A percentile compares a stretch with the other conserved stretches of the same genome.
phyloP scores from a whole-genome alignment of 2,797 vertebrate genomes.

The Takifugu rubripes region DNA sequence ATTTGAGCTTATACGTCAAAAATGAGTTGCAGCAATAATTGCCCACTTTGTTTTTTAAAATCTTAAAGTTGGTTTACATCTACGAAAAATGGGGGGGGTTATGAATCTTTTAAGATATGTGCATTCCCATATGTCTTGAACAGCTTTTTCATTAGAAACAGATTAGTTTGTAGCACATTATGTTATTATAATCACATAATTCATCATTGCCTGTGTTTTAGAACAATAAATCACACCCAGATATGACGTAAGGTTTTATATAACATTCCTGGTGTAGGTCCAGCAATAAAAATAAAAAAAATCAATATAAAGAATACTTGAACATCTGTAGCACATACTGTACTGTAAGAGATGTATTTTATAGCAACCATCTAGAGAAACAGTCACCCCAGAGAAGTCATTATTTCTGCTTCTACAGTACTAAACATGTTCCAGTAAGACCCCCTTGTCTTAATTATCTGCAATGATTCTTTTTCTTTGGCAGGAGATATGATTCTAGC shows the following conservation, averaged over 20 bases:
- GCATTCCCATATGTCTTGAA: background rate
- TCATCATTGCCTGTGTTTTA: background rate
- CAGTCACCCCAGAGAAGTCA: constrained; percentile 15
- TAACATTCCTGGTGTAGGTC: constrained; percentile 47
- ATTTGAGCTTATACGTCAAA: too few species aligned
- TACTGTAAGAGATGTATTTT: background rate
- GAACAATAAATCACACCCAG: constrained; percentile 22
- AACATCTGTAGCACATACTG: constrained; percentile 15
- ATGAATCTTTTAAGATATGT: background rate
- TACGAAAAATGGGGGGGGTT: background rate
- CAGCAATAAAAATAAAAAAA: constrained; percentile 36
- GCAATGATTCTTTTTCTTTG: constrained; percentile 17
- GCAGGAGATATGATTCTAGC: constrained; percentile 87
- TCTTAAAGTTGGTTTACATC: background rate
- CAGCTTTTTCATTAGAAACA: background rate
- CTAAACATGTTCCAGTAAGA: too few species aligned
- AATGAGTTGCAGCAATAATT: too few species aligned
- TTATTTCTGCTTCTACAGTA: background rate
- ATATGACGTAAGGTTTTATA: constrained; percentile 57
- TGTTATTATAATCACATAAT: background rate
- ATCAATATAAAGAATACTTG: constrained; percentile 41
- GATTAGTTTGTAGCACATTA: background rate
- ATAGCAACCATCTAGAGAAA: constrained; percentile 28
- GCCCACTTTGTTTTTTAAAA: background rate
- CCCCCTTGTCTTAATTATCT: constrained; percentile 6